Conservation (phyloP, 2,797 vertebrate genomes). For the Simalia tracyae region DNA sequence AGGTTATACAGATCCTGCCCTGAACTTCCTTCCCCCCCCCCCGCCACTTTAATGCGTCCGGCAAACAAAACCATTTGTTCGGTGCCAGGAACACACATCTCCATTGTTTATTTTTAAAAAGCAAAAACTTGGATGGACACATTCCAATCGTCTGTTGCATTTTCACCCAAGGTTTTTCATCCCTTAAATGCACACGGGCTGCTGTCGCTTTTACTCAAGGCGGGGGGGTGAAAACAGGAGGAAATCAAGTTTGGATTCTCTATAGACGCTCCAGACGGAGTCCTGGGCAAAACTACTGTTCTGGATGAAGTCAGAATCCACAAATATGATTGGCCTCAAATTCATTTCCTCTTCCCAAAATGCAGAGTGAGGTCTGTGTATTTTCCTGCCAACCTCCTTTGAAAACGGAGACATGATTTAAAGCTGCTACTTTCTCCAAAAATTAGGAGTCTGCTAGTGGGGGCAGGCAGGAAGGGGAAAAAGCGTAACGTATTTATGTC, state of each 20-base stretch:
- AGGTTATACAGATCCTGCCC: not conserved
- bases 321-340: not conserved
- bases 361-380: not conserved
- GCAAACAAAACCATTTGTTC: not conserved
- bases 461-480: not conserved
- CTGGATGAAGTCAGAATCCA: not conserved
- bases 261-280: not conserved
- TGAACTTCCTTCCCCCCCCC: not conserved
- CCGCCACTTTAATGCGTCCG: not conserved
- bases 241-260: slow-evolving; percentile 39
- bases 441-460: not conserved
- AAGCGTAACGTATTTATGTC: not conserved
- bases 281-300: not conserved
- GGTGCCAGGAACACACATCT: not conserved
- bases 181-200: not conserved
- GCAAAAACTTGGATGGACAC: not conserved
- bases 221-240: not conserved
- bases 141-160: not conserved
- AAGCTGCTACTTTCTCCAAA: not conserved
- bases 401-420: not conserved
- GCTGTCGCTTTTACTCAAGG: not conserved
- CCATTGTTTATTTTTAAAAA: not conserved
- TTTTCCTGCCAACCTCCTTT: not conserved
- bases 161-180: not conserved
- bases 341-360: not conserved